These are phyloP conservation scores for Ptiloglossa arizonensis DNA, from an alignment of 1,140 invertebrate species.

Conservation along the genomic window DNA sequence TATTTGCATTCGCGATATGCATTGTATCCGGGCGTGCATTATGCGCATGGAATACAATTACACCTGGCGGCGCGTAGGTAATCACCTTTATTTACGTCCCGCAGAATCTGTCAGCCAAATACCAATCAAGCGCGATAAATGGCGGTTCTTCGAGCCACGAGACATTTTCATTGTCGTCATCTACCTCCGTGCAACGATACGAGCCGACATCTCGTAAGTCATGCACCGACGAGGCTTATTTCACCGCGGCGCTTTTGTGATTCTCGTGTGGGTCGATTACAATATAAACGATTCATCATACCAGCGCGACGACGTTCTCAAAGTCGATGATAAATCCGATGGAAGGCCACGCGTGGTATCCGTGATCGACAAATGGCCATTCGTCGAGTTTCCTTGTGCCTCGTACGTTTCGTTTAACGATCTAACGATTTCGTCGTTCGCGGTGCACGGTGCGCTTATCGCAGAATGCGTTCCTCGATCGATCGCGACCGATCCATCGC, in stretches of 20 bases:
- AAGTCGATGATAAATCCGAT: conserved; percentile 33
- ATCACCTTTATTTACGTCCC: conserved; percentile 51
- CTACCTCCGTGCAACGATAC: conserved; percentile 68
- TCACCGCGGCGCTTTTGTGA: conserved; percentile 51
- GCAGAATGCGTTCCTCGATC: no score
- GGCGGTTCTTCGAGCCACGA: conserved; percentile 63
- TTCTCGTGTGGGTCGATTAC: conserved; percentile 51
- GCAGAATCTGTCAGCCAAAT: conserved; percentile 36
- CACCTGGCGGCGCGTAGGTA: conserved; percentile 17
- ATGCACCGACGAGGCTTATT: conserved; percentile 64
- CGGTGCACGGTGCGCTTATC: no score
- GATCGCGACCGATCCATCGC: no score
- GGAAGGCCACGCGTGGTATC: not conserved
- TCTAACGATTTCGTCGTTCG: no score
- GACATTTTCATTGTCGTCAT: conserved; percentile 65
- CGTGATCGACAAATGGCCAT: not conserved
- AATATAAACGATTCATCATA: conserved; percentile 65
- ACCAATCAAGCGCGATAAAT: conserved; percentile 61
- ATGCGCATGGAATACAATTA: conserved; percentile 15
- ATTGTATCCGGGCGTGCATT: not conserved
- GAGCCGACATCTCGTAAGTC: conserved; percentile 63
- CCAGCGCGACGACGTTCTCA: conserved; percentile 33
- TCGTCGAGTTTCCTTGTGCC: not conserved
- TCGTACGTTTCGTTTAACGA: no score
- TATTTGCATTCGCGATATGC: conserved; percentile 9